Base-by-base conservation (phyloP, 2,888 invertebrate species). In the Sepioteuthis lessoniana region DNA sequence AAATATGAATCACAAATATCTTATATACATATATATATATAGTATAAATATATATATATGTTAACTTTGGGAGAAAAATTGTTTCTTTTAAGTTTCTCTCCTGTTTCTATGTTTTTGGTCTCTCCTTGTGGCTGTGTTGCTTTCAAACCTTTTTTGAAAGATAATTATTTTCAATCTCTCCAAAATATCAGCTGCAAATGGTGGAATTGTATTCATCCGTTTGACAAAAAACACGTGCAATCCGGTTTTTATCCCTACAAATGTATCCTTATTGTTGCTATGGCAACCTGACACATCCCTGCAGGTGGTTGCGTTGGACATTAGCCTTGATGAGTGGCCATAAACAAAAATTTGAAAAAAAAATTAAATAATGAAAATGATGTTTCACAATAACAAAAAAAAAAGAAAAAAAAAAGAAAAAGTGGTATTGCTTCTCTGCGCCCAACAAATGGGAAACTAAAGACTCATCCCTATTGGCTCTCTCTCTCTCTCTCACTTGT, bases 181-280 rank as follows among this genome's bases (percentile, higher is more conserved):
- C 28, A 55, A 76, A n/a, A 76, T n/a, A 76, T 76, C 76, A 76
- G 76, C 76, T 76, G 76, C 35, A 76, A 76, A n/a, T 76, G n/a
- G 76, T 76, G 76, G n/a, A 76, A 76, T 76, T 76, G 76, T 76
- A n/a, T 76, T 76, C 76, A n/a, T 76, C 19, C 76, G 35, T 76
- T 76, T 76, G 76, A n/a, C 76, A 76, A 76, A 76, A 76, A 35
- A 13, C 76, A 76, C 19, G 76, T 76, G 76, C 76, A 76, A 76
- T 55, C 76, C 76, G 76, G 76, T 76, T 76, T 76, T 76, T 76
- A 76, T 76, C 76, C 76, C 76, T 76, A n/a, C 76, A 76, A 76
- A 76, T n/a, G 76, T n/a, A 76, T 76, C 76, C n/a, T 76, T 76
- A 16, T 76, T n/a, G 76, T 76, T 76, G 76, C 76, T 76, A 76